Base-by-base conservation (phyloP, 1,140 invertebrate genomes). In the Drosophila erecta region DNA sequence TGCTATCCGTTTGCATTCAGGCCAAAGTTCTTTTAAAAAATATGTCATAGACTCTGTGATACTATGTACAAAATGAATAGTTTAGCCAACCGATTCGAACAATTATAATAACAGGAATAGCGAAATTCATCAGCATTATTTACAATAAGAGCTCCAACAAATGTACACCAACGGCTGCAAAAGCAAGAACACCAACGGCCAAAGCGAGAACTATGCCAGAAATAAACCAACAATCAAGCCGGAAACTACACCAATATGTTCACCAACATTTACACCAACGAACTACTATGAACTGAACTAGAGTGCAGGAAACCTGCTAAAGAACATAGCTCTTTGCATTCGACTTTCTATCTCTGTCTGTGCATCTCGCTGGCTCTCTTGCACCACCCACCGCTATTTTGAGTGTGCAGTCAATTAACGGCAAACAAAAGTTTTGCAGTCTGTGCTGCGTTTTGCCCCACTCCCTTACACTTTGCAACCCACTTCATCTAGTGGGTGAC, bases 1-100 rank as follows among this genome's bases (percentile, higher is more conserved):
- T 76, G 84, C 84, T 87, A 84, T 84, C 84, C 83, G 84, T 80
- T 87, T 87, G 81, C 84, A 87, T 89, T 89, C 84, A 89, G 79
- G 75, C 49, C 4, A 24, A 24, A 24, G 24, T 24, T 4, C 4
- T 24, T 24, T 24, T 24, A 24, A 24, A 24, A 4, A 24, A 24
- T 24, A 24, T 24, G 24, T 24, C 24, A 24, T 4, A 4, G 4
- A 24, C 24, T 24, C 4, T 24, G 24, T 24, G 4, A 24, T 24
- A 24, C 24, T 24, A 24, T 24, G 24, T 5, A 24, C 4, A 22
- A 22, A 22, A 22, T 22, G 2, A 22, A 22, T 4, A 22, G 22
- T 2, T 22, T 22, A 22, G 22, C 22, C 22, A 17, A 17, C 1
- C 17, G 17, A 17, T 17, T 17, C 1, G 17, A 17, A 17, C 17